These are phyloP conservation scores for Hypolimnas misippus DNA, from an alignment of 2,888 invertebrate species.

Conservation along the genomic window DNA sequence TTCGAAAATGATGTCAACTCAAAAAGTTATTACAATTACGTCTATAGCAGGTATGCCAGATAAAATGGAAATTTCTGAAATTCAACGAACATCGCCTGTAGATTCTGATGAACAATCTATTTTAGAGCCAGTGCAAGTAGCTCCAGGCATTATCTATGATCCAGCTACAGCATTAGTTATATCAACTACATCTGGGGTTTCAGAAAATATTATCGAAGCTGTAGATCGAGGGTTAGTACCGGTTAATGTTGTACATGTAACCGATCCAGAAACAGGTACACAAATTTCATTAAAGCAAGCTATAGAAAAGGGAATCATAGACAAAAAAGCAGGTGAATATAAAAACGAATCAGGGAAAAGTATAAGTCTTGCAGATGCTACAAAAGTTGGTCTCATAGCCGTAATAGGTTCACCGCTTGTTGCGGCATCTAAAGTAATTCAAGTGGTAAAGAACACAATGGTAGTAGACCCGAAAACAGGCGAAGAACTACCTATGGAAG, in stretches of 20 bases:
- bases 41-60: conserved; percentile 88
- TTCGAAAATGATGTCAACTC: conserved; percentile 76
- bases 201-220: conserved; percentile 89
- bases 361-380: conserved; percentile 88
- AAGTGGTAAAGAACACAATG: conserved; percentile 86
- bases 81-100: conserved; percentile 49
- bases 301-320: conserved; percentile 88
- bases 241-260: conserved; percentile 86
- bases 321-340: conserved; percentile 88
- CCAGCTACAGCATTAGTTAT: conserved; percentile 90
- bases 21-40: conserved; percentile 88
- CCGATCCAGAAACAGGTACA: conserved; percentile 88
- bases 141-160: conserved; percentile 90
- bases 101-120: conserved; percentile 66
- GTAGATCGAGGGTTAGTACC: conserved; percentile 90
- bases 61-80: conserved; percentile 87
- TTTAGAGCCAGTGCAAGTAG: conserved; percentile 88
- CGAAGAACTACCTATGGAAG: conserved; percentile 88
- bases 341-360: conserved; percentile 86
- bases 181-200: conserved; percentile 88
- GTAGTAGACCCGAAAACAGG: conserved; percentile 92
- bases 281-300: conserved; percentile 90
- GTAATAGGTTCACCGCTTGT: conserved; percentile 90
- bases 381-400: conserved; percentile 89
- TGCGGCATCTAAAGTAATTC: conserved; percentile 87